Evolutionary conservation across 92 coral and sea anemone genomes (phyloP).

Genomic region (Zoanthus solanderi): DNA sequence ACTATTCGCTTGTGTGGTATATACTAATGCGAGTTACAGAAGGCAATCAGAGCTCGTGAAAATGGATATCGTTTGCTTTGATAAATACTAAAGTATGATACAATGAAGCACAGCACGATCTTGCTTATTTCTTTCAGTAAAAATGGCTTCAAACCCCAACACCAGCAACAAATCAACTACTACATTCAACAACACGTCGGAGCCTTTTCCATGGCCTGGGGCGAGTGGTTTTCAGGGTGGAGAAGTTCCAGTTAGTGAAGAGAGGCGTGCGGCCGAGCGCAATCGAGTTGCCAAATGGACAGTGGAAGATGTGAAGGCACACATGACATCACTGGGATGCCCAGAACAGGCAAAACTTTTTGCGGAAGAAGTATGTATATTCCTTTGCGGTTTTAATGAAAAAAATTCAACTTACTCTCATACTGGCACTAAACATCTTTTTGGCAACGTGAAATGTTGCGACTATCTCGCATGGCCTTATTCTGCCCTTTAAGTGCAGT

Average conservation of each 20-base stretch:
- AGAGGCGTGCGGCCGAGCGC: slow-evolving; percentile 88
- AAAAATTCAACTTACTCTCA: not conserved
- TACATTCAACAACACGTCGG: slow-evolving; percentile 21
- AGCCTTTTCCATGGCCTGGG: slow-evolving; percentile 50
- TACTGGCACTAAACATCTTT: no score
- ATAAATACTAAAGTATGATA: no score
- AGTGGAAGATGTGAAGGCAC: slow-evolving; percentile 91
- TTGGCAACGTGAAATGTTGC: no score
- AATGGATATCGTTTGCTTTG: no score
- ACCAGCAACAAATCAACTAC: slow-evolving; percentile 30
- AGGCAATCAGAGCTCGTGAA: no score
- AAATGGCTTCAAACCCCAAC: slow-evolving; percentile 2
- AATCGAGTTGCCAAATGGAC: slow-evolving; percentile 89
- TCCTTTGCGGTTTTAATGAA: not conserved
- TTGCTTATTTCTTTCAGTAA: not conserved
- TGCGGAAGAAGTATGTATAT: slow-evolving; percentile 85
- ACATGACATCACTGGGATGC: slow-evolving; percentile 89
- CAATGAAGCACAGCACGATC: no score
- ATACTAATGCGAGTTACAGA: no score
- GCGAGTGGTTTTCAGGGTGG: slow-evolving; percentile 61
- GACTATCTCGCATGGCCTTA: not conserved
- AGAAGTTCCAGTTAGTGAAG: slow-evolving; percentile 72
- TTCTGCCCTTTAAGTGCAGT: not conserved
- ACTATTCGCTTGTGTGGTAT: no score
- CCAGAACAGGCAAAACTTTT: slow-evolving; percentile 92